Percentiles rank a stretch among this genome's conserved stretches.
phyloP scores from a whole-genome alignment of 2,888 invertebrate species.

The Cephus sareptanus region DNA sequence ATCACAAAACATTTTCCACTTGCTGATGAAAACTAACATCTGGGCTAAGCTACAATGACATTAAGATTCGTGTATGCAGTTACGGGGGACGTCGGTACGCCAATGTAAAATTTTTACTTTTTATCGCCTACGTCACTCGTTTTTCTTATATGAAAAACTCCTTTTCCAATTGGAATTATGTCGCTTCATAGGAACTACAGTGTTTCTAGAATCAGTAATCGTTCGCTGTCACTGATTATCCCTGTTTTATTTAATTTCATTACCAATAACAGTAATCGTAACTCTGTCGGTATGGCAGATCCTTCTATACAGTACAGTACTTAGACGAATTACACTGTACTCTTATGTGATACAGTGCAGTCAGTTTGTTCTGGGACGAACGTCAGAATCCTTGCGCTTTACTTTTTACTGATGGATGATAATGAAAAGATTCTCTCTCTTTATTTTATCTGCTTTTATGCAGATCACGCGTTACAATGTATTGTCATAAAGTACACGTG shows the following conservation, averaged over 20 bases:
- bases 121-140: background rate
- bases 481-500: background rate
- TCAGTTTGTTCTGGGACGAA: no score
- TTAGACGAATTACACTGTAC: no score
- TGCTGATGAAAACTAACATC: slow-evolving; percentile 23
- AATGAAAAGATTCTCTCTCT: background rate
- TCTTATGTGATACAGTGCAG: background rate
- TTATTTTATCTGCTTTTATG: background rate
- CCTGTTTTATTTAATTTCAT: background rate
- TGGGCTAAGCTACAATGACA: background rate
- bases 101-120: background rate
- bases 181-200: background rate
- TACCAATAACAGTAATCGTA: background rate
- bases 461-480: background rate
- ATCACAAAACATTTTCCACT: slow-evolving; percentile 61
- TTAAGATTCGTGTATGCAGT: background rate
- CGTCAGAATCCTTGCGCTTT: no score
- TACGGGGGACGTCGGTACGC: background rate
- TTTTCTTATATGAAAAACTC: background rate
- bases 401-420: background rate
- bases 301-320: no score
- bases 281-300: no score
- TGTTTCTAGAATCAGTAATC: background rate
- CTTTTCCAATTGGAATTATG: background rate
- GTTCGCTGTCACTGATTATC: background rate